These are phyloP conservation scores for Sphinx pinastri DNA, from an alignment of 2,888 invertebrate genomes.

Conservation along the genomic window DNA sequence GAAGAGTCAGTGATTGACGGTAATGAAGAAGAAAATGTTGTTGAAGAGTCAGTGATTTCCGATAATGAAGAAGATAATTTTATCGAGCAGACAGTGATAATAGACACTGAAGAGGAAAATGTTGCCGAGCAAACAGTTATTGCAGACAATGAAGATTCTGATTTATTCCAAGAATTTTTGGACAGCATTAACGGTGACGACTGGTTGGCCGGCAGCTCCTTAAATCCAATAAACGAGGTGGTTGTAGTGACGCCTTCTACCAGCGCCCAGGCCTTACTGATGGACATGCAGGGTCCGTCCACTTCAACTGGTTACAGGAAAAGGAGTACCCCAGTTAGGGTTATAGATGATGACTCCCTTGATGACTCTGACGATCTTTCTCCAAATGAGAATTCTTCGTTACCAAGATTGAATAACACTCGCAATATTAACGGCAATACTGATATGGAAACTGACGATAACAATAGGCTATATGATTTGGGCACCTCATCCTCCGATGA, in stretches of 20 bases:
- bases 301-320: constrained; percentile 70
- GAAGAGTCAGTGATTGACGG: no score
- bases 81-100: no score
- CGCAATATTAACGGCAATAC: constrained; percentile 43
- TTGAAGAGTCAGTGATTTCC: no score
- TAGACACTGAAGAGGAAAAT: no score
- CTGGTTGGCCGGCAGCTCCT: constrained; percentile 48
- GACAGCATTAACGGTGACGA: constrained; percentile 76
- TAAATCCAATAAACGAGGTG: constrained; percentile 65
- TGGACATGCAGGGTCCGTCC: constrained; percentile 65
- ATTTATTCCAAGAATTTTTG: constrained; percentile 41
- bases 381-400: constrained; percentile 50
- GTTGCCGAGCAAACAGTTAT: no score
- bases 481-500: constrained; percentile 51
- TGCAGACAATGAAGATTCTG: constrained; percentile 64
- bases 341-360: constrained; percentile 67
- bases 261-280: constrained; percentile 64
- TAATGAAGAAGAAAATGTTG: no score
- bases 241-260: constrained; percentile 68
- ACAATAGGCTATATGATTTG: constrained; percentile 50
- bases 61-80: no score
- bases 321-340: constrained; percentile 69
- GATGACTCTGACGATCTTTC: constrained; percentile 75
- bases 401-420: constrained; percentile 37
- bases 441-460: constrained; percentile 57